Conservation (phyloP, 2,797 vertebrate genomes). For the Amazona ochrocephala region DNA sequence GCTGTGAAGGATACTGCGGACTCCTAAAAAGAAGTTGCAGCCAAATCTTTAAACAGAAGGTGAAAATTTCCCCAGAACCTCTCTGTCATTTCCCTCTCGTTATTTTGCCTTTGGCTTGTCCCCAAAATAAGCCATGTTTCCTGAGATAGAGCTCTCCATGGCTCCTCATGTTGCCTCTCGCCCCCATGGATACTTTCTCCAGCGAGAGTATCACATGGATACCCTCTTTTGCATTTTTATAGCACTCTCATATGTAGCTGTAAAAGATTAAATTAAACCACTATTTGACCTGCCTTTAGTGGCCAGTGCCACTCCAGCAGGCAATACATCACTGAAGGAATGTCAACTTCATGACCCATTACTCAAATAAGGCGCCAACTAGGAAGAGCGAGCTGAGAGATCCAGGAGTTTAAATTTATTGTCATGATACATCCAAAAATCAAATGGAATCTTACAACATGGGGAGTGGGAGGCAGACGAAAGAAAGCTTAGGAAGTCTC, state of each 20-base stretch:
- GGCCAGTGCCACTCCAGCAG: constrained; percentile 47
- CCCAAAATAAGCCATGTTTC: constrained; percentile 51
- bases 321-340: constrained; percentile 46
- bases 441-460: not conserved
- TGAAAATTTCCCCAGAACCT: constrained; percentile 24
- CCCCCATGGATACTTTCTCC: constrained; percentile 4
- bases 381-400: constrained; percentile 30
- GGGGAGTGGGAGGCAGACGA: constrained; percentile 21
- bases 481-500: constrained; percentile 21
- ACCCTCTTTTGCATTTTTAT: constrained; percentile 20
- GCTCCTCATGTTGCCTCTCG: constrained; percentile 9
- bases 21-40: not conserved
- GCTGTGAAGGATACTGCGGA: not conserved
- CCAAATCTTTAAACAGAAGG: not conserved
- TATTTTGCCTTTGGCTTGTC: constrained; percentile 35
- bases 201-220: constrained; percentile 8
- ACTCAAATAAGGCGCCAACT: constrained; percentile 46
- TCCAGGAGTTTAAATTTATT: constrained; percentile 54
- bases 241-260: not conserved
- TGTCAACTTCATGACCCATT: constrained; percentile 59
- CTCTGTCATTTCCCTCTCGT: not conserved
- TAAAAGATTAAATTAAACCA: constrained; percentile 60
- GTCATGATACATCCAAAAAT: constrained; percentile 24
- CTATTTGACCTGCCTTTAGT: constrained; percentile 43
- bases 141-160: constrained; percentile 31